Conservation (phyloP, 2,888 invertebrate species). For the Sesamia inferens region DNA sequence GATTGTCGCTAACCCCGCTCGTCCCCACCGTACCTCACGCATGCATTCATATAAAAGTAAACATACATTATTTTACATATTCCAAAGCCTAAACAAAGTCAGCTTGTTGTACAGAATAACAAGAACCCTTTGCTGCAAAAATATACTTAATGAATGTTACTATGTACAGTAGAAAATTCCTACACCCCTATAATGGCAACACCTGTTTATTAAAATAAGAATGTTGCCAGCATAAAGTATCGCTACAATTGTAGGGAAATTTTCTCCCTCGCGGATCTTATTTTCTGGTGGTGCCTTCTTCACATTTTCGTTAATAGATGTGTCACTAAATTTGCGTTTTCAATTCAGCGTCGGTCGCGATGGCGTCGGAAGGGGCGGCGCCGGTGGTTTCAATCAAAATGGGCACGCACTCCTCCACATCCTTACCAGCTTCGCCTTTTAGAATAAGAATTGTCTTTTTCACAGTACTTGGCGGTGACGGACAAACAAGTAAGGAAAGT, state of each 20-base stretch:
- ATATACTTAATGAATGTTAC: slow-evolving; percentile 56
- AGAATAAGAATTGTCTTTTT: slow-evolving; percentile 90
- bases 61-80: slow-evolving; percentile 27
- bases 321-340: slow-evolving; percentile 89
- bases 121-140: slow-evolving; percentile 44
- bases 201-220: slow-evolving; percentile 67
- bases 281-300: slow-evolving; percentile 81
- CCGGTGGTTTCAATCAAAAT: slow-evolving; percentile 88
- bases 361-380: slow-evolving; percentile 63
- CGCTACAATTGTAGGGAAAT: slow-evolving; percentile 68
- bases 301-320: slow-evolving; percentile 87
- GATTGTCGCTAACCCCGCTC: slow-evolving; percentile 67
- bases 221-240: slow-evolving; percentile 62
- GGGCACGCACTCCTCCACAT: slow-evolving; percentile 88
- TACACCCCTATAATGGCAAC: slow-evolving; percentile 51
- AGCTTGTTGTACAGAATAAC: slow-evolving; percentile 26
- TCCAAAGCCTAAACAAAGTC: slow-evolving; percentile 29
- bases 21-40: slow-evolving; percentile 60
- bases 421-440: slow-evolving; percentile 87
- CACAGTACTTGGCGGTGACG: slow-evolving; percentile 80
- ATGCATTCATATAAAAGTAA: slow-evolving; percentile 61
- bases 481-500: slow-evolving; percentile 75
- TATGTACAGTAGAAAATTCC: slow-evolving; percentile 51
- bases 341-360: slow-evolving; percentile 82
- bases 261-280: slow-evolving; percentile 69